A percentile compares a stretch with the other conserved stretches of the same genome.
Conservation (phyloP, 2,113 vertebrate genomes). For the Anoplopoma fimbria region DNA sequence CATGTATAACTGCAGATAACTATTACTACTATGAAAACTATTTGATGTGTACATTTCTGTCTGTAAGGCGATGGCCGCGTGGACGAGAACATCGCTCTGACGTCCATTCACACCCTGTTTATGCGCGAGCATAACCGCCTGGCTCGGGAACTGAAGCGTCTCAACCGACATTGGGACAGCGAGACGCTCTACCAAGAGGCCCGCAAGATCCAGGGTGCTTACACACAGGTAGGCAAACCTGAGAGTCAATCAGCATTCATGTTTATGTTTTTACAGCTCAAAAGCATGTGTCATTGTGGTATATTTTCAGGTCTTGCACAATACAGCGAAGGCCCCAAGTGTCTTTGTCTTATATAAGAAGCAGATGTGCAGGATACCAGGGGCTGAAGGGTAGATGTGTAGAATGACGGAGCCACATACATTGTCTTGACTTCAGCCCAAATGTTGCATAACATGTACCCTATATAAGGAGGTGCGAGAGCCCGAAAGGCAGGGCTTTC, state of each 20-base stretch:
- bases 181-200: slow-evolving; percentile 84
- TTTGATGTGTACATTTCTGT: slow-evolving; percentile 2
- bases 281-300: not conserved
- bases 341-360: too few species aligned
- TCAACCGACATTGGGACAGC: slow-evolving; percentile 82
- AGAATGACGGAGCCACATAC: too few species aligned
- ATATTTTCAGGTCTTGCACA: too few species aligned
- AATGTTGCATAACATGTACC: too few species aligned
- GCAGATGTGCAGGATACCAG: too few species aligned
- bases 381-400: too few species aligned
- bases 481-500: too few species aligned
- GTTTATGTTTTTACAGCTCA: not conserved
- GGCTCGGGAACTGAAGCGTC: slow-evolving; percentile 72
- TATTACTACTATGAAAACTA: too few species aligned
- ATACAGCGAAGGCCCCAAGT: too few species aligned
- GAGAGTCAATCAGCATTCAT: not conserved
- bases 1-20: not conserved
- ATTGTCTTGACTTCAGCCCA: too few species aligned
- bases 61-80: slow-evolving; percentile 81
- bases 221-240: slow-evolving; percentile 76
- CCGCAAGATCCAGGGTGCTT: slow-evolving; percentile 85
- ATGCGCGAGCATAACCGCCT: slow-evolving; percentile 86
- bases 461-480: too few species aligned
- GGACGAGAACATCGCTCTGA: slow-evolving; percentile 82
- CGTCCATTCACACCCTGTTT: slow-evolving; percentile 83